phyloP scores from a whole-genome alignment of 2,888 invertebrate species.

The Pimpla rufipes region DNA sequence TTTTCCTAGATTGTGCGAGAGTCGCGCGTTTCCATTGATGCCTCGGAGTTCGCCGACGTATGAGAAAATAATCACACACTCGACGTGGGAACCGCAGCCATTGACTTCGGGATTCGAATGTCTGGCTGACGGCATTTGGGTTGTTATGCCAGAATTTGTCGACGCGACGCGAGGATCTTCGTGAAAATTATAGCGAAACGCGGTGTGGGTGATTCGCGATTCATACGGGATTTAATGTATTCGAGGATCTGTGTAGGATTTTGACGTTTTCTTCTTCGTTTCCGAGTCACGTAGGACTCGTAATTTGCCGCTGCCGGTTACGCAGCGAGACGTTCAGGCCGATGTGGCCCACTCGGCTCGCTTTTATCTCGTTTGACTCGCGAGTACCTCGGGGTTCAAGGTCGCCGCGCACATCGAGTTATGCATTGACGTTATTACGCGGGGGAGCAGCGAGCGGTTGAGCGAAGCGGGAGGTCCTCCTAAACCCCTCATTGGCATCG shows the following conservation, averaged over 20 bases:
- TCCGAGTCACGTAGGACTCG: constrained; percentile 41
- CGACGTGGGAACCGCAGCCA: too few relatives aligned
- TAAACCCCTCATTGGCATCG: constrained; percentile 24
- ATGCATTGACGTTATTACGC: constrained; percentile 47
- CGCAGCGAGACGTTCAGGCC: constrained; percentile 24
- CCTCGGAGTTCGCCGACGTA: too few relatives aligned
- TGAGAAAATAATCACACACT: too few relatives aligned
- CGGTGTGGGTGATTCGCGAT: constrained; percentile 2
- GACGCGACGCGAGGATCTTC: neutral
- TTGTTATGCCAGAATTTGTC: neutral
- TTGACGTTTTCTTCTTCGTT: constrained; percentile 39
- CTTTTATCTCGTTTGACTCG: constrained; percentile 46
- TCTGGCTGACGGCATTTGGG: neutral
- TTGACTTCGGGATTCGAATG: too few relatives aligned
- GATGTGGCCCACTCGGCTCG: constrained; percentile 40
- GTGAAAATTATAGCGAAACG: constrained; percentile 7
- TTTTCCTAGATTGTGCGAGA: too few relatives aligned
- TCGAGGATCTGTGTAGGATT: constrained; percentile 12
- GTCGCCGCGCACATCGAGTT: constrained; percentile 41
- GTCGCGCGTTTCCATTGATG: too few relatives aligned
- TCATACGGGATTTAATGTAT: constrained; percentile 45
- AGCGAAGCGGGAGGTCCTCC: neutral
- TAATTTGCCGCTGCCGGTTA: constrained; percentile 15
- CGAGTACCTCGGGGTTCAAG: constrained; percentile 46
- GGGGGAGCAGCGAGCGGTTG: constrained; percentile 16